Base-by-base conservation (phyloP, 2,888 invertebrate species). In the Drosophila putrida region DNA sequence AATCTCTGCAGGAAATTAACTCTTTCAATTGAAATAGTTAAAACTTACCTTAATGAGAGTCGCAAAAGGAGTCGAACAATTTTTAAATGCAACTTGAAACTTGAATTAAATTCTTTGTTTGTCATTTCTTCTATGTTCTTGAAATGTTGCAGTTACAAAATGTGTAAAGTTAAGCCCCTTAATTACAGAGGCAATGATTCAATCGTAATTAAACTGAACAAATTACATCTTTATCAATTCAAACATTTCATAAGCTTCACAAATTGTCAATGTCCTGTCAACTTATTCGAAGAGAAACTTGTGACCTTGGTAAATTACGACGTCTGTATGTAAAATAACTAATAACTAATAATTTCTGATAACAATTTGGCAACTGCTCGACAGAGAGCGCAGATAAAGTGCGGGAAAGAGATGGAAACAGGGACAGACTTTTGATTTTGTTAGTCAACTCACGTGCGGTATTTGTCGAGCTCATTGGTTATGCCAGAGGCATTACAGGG, bases 261-360 rank as follows among this genome's bases (percentile, higher is more conserved):
- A 31, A 15, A 31, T 25, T 54, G 53, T 36, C 39, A 15, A 27
- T 27, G 38, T 10, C 8, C 41, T 33, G 43, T 33, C 54, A 54
- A 20, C 33, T 54, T 33, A 11, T 33, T 1, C 41, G 20, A 31
- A 35, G 27, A 33, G 55, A 3, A 33, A 27, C 49, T 27, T 3
- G n/a, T 39, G 47, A n/a, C 47, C 36, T 31, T 11, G 35, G 5
- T 20, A 8, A 36, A 25, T 27, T 25, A 35, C 6, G 47, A 25
- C n/a, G 33, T 20, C 53, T 39, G 49, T 73, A 87, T 87, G 79
- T 70, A 67, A 84, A 84, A 50, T 43, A 76, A 65, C 65, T 76
- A 71, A 82, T 78, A 76, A 72, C 65, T 73, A 62, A 81, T 75
- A 71, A 81, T 87, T 81, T 84, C 57, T 54, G 62, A 69, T 81